Conservation (phyloP, 2,888 invertebrate species). For the Neelides folsomi region DNA sequence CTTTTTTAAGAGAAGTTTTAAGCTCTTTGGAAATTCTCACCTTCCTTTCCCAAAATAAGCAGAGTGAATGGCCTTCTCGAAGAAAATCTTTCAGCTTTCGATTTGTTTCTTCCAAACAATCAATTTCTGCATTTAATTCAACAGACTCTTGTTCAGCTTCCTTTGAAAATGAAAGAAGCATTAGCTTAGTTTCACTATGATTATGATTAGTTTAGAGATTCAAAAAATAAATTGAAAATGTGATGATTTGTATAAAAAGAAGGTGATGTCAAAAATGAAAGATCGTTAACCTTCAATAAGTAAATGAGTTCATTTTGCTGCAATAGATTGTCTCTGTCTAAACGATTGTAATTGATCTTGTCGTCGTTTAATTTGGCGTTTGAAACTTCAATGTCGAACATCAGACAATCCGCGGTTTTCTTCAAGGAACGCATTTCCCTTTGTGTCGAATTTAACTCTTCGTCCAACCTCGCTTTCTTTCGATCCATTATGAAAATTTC, state of each 20-base stretch:
- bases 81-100: conserved; percentile 50
- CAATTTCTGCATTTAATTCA: conserved; percentile 53
- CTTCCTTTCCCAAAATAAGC: conserved; percentile 69
- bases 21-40: conserved; percentile 57
- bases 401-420: conserved; percentile 48
- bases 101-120: conserved; percentile 53
- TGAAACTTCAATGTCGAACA: conserved; percentile 48
- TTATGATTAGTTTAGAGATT: no score
- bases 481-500: conserved; percentile 54
- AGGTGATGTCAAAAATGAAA: no score
- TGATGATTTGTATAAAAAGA: no score
- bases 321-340: conserved; percentile 46
- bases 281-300: conserved; percentile 40
- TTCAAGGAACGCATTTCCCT: conserved; percentile 47
- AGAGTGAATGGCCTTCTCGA: conserved; percentile 42
- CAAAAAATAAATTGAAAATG: no score
- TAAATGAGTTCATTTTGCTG: conserved; percentile 43
- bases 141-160: conserved; percentile 56
- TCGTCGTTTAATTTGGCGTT: conserved; percentile 47
- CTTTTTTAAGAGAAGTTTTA: conserved; percentile 52
- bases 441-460: conserved; percentile 48
- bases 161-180: conserved; percentile 28
- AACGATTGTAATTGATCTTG: conserved; percentile 42
- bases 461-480: conserved; percentile 55
- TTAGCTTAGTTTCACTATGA: no score